Base-by-base conservation (phyloP, 2,888 invertebrate genomes). In the Cremastobaeus sp. region DNA sequence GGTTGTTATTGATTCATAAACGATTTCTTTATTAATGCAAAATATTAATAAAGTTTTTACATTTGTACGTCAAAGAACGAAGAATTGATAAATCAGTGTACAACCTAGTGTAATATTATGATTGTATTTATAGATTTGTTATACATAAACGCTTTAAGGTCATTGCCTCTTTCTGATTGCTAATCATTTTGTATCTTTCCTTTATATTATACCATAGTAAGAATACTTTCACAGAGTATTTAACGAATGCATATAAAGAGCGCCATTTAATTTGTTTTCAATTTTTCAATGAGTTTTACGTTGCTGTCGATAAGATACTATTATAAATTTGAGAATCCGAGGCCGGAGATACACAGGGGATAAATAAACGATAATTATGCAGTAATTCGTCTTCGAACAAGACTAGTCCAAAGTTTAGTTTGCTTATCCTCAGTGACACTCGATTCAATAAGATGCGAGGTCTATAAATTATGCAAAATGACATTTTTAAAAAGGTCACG, bases 401-500 rank as follows among this genome's bases (percentile, higher is more conserved):
- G 64, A 41, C 68, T 47, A 60, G 76, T 76, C 74, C 73, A 80
- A 79, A 82, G 82, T 81, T 81, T 78, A 80, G 79, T 78, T 37
- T 43, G 12, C 50, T 76, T 81, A 68, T 64, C 73, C 25, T 47
- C 41, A 50, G 35, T 62, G 60, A 45, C 45, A 69, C 3, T 6
- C 12, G 43, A 21, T 20, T 54, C 15, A 54, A 54, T 60, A 28
- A 20, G n/a, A 35, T 12, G 41, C 12, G 18, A n/a, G n/a, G n/a
- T n/a, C n/a, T 25, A 21, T 32, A 43, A 57, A 45, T 34, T 43
- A 18, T 47, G 59, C 28, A 25, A 47, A 47, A 9, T 39, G 4
- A 25, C 8, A 25, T 35, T 12, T 30, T 41, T 15, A 9, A 21
- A 50, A n/a, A n/a, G n/a, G n/a, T n/a, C n/a, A n/a, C n/a, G n/a